These are phyloP conservation scores for Muscicapa striata DNA, from an alignment of 2,797 vertebrate species.

Conservation along the genomic window DNA sequence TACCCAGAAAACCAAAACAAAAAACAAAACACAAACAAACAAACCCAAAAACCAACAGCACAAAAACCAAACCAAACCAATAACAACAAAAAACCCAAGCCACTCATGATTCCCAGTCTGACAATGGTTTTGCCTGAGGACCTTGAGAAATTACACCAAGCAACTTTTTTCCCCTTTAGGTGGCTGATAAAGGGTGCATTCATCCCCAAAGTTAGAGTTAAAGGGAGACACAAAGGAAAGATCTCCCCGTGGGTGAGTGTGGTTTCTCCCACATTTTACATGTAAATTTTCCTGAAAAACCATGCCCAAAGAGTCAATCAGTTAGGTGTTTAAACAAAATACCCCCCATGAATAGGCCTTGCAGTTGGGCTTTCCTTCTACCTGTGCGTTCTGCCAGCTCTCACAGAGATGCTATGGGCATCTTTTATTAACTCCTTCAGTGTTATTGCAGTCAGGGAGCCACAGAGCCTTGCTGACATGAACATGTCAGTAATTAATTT, in stretches of 20 bases:
- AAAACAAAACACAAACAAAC: neutral
- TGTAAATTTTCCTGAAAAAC: neutral
- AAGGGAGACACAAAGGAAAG: neutral
- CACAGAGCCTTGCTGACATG: constrained; percentile 17
- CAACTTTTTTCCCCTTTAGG: neutral
- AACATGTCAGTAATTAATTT: constrained; percentile 39
- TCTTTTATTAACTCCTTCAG: neutral
- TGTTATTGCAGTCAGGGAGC: neutral
- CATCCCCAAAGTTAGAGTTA: neutral
- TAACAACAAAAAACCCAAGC: neutral
- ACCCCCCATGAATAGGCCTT: neutral
- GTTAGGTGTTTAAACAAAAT: neutral
- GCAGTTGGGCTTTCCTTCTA: neutral
- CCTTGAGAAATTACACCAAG: neutral
- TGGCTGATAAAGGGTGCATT: neutral
- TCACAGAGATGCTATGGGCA: neutral
- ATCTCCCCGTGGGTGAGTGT: fast-evolving
- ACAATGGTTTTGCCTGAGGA: fast-evolving
- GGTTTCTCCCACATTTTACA: neutral
- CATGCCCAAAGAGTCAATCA: neutral
- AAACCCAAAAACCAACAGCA: neutral
- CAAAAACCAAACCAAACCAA: neutral
- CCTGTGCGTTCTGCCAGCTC: neutral
- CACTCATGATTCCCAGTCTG: neutral
- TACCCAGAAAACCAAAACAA: neutral